Evolutionary conservation across 1,140 invertebrate species (phyloP), one percentile per base, ranked within the genome.

Genomic region (Ctenoplectra terminalis): DNA sequence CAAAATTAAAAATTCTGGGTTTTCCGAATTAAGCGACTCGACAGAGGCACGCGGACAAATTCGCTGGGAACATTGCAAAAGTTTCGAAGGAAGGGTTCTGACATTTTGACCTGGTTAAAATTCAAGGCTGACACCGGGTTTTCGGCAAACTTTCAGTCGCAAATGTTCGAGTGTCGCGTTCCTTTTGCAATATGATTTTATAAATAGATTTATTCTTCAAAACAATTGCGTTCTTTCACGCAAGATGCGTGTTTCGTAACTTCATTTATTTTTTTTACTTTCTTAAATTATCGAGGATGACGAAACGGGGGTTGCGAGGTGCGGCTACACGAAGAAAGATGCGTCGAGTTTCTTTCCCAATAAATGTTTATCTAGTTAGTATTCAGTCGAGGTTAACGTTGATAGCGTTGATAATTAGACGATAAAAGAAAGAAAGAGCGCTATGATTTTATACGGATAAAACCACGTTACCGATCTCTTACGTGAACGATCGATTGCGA

Each of bases 81-180:
- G 40, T 58, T 50, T 6, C 23, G 40, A 29, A 83, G n/a, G n/a
- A n/a, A 66, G 26, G 46, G 26, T 74, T 48, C 61, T 80, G 85
- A 76, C 29, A 73, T 80, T 83, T 78, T 54, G 70, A 67, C 17
- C 26, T 48, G 67, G 15, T 67, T 71, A 73, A 72, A 34, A 83
- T 86, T 87, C 85, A 87, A 87, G 80, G 85, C 64, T 80, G 56
- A 26, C 58, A 17, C 23, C 26, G 20, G 20, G 4, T 48, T 17
- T 54, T 7, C 34, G 34, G 20, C 13, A 26, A 43, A 54, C 46
- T 43, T 29, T 31, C 26, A 5, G 7, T 15, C 37, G 13, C 0
- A 31, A 7, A 58, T 23, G 13, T 40, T 15, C 31, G 1, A 37
- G 7, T 17, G n/a, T 1, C 40, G 9, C 43, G 31, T 37, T n/a